phyloP scores from a whole-genome alignment of 1,140 invertebrate genomes.

The Drosophila littoralis region DNA sequence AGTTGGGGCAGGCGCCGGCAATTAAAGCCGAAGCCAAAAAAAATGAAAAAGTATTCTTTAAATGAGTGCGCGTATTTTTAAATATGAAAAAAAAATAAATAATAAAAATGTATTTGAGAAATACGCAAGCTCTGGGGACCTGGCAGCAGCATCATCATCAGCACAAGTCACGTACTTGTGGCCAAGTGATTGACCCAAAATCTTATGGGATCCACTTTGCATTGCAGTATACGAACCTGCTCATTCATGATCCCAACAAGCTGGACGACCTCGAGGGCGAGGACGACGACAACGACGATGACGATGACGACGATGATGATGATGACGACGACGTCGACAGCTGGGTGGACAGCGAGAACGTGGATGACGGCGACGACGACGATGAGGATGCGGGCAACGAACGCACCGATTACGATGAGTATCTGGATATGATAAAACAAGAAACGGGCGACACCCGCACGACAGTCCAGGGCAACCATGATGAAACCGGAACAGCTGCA shows the following conservation, averaged over 20 bases:
- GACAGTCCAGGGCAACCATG: slow-evolving; percentile 4
- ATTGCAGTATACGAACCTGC: slow-evolving; percentile 65
- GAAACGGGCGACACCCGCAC: slow-evolving; percentile 19
- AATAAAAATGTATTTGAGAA: slow-evolving; percentile 27
- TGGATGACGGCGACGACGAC: background rate
- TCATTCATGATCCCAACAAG: slow-evolving; percentile 67
- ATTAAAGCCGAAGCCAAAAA: slow-evolving; percentile 65
- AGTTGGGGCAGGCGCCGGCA: slow-evolving; percentile 65
- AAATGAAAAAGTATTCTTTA: slow-evolving; percentile 59
- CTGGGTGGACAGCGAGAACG: background rate
- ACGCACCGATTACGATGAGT: slow-evolving; percentile 43
- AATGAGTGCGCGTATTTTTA: slow-evolving; percentile 59
- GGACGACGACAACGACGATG: slow-evolving; percentile 43
- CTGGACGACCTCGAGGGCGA: slow-evolving; percentile 49
- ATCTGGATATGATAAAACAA: slow-evolving; percentile 43
- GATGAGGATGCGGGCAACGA: slow-evolving; percentile 19
- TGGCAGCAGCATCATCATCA: background rate
- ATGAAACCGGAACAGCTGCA: slow-evolving; percentile 16
- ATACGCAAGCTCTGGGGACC: slow-evolving; percentile 30
- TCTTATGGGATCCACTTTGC: slow-evolving; percentile 24
- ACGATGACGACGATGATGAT: slow-evolving; percentile 25
- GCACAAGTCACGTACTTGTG: slow-evolving; percentile 63
- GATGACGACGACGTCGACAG: slow-evolving; percentile 5
- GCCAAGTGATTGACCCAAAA: slow-evolving; percentile 64
- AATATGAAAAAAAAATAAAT: slow-evolving; percentile 41